Conservation (phyloP, 1,140 invertebrate species). For the Xylocopa sonorina region DNA sequence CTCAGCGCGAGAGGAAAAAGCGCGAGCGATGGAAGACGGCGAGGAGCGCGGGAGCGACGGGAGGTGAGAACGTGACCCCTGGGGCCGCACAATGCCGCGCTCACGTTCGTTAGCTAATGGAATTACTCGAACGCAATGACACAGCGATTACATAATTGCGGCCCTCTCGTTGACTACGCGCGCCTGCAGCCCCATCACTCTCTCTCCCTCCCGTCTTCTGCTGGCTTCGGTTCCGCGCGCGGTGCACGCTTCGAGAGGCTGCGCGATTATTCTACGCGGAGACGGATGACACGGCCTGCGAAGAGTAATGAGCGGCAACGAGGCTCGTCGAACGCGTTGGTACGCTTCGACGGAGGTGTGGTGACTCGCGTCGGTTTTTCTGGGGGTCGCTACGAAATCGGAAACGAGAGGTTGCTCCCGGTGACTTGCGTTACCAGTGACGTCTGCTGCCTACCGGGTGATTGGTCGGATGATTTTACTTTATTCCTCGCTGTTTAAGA, state of each 20-base stretch:
- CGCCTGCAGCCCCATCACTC: constrained; percentile 59
- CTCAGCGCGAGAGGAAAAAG: constrained; percentile 1
- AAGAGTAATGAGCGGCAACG: constrained; percentile 69
- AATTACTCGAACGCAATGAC: constrained; percentile 81
- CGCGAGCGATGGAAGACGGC: background rate
- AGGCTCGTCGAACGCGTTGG: constrained; percentile 59
- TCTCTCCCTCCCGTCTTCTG: background rate
- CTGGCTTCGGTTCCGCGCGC: constrained; percentile 27
- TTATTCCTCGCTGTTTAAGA: background rate
- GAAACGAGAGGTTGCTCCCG: constrained; percentile 7
- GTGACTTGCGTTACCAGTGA: constrained; percentile 4
- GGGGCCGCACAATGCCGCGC: constrained; percentile 25
- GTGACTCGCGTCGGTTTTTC: constrained; percentile 14
- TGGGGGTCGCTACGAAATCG: constrained; percentile 20
- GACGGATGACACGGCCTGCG: constrained; percentile 69
- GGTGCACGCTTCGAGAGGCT: constrained; percentile 25
- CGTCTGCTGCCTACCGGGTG: too few species aligned
- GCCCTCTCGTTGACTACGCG: constrained; percentile 65
- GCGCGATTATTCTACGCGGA: constrained; percentile 65
- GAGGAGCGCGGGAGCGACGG: constrained; percentile 2
- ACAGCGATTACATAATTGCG: constrained; percentile 81
- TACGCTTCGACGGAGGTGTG: background rate
- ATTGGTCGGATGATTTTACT: background rate
- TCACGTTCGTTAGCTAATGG: constrained; percentile 77
- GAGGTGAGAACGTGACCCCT: constrained; percentile 60